Percentiles rank a stretch among this genome's conserved stretches.
Evolutionary conservation across 2,797 vertebrate genomes (phyloP).

Genomic region (Picus viridis): DNA sequence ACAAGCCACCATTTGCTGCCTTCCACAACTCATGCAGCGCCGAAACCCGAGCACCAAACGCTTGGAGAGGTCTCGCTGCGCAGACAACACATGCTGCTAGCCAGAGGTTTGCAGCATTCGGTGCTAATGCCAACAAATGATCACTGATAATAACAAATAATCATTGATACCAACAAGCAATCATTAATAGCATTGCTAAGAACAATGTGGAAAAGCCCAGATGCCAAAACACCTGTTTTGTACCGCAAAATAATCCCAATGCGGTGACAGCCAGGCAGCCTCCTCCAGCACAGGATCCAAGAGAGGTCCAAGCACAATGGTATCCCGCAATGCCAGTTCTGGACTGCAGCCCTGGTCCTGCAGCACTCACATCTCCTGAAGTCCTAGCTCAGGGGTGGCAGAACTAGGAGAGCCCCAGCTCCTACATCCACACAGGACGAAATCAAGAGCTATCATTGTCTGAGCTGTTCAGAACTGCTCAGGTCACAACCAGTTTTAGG

Average conservation of each 20-base stretch:
- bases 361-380: neutral
- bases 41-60: neutral
- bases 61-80: neutral
- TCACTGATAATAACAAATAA: neutral
- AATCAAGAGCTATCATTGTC: rapidly evolving
- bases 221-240: neutral
- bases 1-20: neutral
- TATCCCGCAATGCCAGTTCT: neutral
- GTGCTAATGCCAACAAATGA: no score
- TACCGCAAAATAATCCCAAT: neutral
- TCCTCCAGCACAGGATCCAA: neutral
- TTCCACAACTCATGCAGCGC: neutral
- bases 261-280: neutral
- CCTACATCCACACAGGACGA: neutral
- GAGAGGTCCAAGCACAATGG: neutral
- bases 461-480: neutral
- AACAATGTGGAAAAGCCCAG: neutral
- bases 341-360: rapidly evolving
- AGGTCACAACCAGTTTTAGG: neutral
- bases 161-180: neutral
- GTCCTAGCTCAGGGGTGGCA: neutral
- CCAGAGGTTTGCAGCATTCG: neutral
- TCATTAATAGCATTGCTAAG: neutral
- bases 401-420: neutral
- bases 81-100: neutral